Percentiles rank a stretch among this genome's conserved stretches.
phyloP scores from a whole-genome alignment of 1,140 invertebrate genomes.

The Matsumurasca onukii region DNA sequence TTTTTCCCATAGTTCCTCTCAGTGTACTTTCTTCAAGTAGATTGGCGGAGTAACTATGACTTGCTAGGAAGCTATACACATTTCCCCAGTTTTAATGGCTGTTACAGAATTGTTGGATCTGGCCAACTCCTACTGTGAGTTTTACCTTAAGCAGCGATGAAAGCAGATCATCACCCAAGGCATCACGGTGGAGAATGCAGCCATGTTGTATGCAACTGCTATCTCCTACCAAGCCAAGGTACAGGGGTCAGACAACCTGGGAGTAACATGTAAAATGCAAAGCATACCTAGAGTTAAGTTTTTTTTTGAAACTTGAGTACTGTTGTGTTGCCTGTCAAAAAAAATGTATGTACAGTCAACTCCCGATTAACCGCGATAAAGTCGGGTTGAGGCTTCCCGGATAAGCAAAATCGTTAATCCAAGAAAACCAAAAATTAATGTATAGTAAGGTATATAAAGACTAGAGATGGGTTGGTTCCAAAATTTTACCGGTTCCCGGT shows the following conservation, averaged over 20 bases:
- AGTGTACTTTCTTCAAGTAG: background rate
- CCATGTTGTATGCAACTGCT: slow-evolving; percentile 64
- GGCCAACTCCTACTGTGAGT: slow-evolving; percentile 68
- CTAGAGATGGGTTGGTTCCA: no score
- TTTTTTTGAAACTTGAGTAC: background rate
- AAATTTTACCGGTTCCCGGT: no score
- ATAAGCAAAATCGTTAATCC: no score
- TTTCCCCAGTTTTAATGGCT: background rate
- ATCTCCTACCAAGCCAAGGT: slow-evolving; percentile 65
- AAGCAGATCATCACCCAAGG: slow-evolving; percentile 62
- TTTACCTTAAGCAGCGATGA: slow-evolving; percentile 58
- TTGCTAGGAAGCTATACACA: background rate
- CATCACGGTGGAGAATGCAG: slow-evolving; percentile 63
- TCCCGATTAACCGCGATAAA: no score
- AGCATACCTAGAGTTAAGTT: background rate
- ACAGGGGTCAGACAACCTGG: no score
- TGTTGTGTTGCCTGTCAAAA: background rate
- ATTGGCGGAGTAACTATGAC: background rate
- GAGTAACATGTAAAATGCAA: background rate
- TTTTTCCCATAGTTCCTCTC: background rate
- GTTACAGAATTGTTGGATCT: slow-evolving; percentile 60
- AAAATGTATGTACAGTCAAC: no score
- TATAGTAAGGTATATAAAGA: no score
- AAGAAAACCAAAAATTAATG: no score
- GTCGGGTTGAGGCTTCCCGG: no score